Conservation (phyloP, 2,797 vertebrate species). For the Tokudaia muenninki region DNA sequence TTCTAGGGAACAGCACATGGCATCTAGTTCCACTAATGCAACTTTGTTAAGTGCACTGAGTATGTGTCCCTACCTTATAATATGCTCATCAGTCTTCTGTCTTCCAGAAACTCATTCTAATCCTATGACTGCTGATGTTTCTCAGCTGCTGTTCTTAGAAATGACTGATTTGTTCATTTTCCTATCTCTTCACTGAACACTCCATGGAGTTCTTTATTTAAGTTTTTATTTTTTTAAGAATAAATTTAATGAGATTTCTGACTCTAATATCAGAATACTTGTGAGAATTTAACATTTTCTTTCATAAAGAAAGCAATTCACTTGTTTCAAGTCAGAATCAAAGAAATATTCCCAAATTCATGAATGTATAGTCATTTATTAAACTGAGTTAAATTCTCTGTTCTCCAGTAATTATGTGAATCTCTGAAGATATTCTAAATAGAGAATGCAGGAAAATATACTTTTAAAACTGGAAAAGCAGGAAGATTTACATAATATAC, state of each 20-base stretch:
- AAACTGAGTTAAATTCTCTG: neutral
- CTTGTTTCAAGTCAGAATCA: neutral
- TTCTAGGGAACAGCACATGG: too few species aligned
- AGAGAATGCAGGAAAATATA: neutral
- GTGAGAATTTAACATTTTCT: neutral
- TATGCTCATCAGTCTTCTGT: neutral
- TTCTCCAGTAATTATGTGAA: neutral
- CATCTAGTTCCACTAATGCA: neutral
- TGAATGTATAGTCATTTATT: neutral
- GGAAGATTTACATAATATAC: neutral
- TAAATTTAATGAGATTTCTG: neutral
- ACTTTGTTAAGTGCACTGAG: neutral
- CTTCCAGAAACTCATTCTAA: neutral
- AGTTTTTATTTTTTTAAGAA: neutral
- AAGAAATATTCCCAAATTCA: neutral
- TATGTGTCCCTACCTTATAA: neutral
- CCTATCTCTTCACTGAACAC: neutral
- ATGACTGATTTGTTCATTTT: neutral
- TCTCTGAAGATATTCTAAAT: neutral
- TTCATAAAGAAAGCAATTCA: neutral
- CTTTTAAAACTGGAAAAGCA: too few species aligned
- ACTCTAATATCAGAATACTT: neutral
- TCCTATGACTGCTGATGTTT: neutral
- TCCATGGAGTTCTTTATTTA: neutral
- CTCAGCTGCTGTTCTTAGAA: neutral